Evolutionary conservation across 92 coral and sea anemone species (phyloP).

Genomic region (Muricea muricata): DNA sequence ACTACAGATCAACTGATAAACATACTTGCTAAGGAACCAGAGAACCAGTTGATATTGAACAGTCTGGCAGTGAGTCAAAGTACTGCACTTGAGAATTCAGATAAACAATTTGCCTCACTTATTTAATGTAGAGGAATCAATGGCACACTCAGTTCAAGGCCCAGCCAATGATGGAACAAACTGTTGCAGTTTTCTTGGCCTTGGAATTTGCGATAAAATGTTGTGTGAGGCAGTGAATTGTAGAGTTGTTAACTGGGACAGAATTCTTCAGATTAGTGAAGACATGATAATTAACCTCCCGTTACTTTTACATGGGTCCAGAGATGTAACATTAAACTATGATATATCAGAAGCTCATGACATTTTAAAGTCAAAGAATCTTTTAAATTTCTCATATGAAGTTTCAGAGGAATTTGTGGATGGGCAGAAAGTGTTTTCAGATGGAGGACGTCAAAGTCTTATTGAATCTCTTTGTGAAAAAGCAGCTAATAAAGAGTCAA

Average conservation of each 20-base stretch:
- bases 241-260: neutral
- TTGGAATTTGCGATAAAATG: neutral
- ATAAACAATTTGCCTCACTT: neutral
- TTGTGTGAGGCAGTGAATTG: neutral
- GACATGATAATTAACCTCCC: neutral
- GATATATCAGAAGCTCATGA: slow-evolving; percentile 2
- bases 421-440: neutral
- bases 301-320: neutral
- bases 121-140: neutral
- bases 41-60: neutral
- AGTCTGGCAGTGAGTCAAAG: neutral
- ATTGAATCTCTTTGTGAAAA: neutral
- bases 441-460: neutral
- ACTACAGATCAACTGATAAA: neutral
- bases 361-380: neutral
- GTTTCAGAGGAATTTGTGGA: neutral
- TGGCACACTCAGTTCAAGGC: neutral
- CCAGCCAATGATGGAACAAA: slow-evolving; percentile 9
- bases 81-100: neutral
- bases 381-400: neutral
- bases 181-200: neutral
- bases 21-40: neutral
- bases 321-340: slow-evolving; percentile 3
- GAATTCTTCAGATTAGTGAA: neutral
- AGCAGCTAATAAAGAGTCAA: neutral